Conservation (phyloP, 2,888 invertebrate species). For the Eristalinus sepulchralis region DNA sequence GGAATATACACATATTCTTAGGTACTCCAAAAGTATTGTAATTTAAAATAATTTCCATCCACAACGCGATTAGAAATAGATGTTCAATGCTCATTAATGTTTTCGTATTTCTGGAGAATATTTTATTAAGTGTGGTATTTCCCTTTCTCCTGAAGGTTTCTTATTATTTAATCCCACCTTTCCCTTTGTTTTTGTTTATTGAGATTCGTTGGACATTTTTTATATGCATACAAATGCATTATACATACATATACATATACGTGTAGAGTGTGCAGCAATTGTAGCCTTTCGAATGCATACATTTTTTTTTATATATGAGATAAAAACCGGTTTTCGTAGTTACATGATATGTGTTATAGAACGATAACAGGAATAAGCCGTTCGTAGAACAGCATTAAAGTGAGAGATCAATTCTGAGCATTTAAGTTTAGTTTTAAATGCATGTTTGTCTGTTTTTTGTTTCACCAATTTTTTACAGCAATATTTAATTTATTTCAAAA, state of each 20-base stretch:
- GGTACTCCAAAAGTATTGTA: too few species aligned
- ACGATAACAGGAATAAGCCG: not conserved
- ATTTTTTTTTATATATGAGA: not conserved
- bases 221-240: not conserved
- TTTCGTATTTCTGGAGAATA: too few species aligned
- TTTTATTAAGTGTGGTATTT: too few species aligned
- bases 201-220: conserved; percentile 6
- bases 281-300: not conserved
- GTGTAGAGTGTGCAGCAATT: not conserved
- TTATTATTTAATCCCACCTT: not conserved
- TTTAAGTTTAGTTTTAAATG: too few species aligned
- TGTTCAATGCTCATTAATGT: too few species aligned
- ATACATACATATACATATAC: not conserved
- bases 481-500: too few species aligned
- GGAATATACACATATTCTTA: too few species aligned
- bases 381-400: not conserved
- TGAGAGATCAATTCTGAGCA: not conserved
- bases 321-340: conserved; percentile 13
- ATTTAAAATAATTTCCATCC: too few species aligned
- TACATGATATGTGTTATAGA: conserved; percentile 5
- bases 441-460: too few species aligned
- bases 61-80: not conserved
- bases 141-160: not conserved
- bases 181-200: not conserved
- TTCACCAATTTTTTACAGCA: too few species aligned